These are phyloP conservation scores for Drosophila incognita DNA, from an alignment of 2,888 invertebrate genomes.

Conservation along the genomic window DNA sequence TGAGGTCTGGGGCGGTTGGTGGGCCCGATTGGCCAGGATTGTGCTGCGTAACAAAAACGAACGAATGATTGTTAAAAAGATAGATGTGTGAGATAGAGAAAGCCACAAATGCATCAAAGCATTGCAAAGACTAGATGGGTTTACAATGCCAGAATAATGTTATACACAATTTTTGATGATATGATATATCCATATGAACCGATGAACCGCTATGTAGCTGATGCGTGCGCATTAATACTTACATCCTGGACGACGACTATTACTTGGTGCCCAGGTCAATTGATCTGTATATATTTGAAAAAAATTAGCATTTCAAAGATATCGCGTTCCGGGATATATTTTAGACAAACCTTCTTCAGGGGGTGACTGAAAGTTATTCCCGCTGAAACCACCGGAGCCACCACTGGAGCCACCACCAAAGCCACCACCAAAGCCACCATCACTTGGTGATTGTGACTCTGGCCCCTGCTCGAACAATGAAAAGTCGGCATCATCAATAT, in stretches of 20 bases:
- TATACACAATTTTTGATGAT: constrained; percentile 18
- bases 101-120: constrained; percentile 6
- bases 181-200: neutral
- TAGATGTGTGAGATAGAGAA: constrained; percentile 13
- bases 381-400: neutral
- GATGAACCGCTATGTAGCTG: neutral
- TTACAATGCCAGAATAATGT: constrained; percentile 13
- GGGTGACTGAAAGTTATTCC: neutral
- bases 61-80: constrained; percentile 22
- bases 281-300: neutral
- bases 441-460: neutral
- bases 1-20: constrained; percentile 47
- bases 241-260: constrained; percentile 24
- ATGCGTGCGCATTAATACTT: neutral
- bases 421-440: neutral
- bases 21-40: neutral
- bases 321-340: neutral
- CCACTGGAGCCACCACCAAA: neutral
- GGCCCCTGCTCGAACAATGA: constrained; percentile 40
- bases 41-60: constrained; percentile 58
- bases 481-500: constrained; percentile 63
- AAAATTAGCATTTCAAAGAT: neutral
- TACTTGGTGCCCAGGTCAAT: constrained; percentile 18
- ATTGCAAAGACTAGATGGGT: constrained; percentile 8
- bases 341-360: neutral